phyloP scores from a whole-genome alignment of 2,797 vertebrate species.

The Protonibea diacanthus region DNA sequence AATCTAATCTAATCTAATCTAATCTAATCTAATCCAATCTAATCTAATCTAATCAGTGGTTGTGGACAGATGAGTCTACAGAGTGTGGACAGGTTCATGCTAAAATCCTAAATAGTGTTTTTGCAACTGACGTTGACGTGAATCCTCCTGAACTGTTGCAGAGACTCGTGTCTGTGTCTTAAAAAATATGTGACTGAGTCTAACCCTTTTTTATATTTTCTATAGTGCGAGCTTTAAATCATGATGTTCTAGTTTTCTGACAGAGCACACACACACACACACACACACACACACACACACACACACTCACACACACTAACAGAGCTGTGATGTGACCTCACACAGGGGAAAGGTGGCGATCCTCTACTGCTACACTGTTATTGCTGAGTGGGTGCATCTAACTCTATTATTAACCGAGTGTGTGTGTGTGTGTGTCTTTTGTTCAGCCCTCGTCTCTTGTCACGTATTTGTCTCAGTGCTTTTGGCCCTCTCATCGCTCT shows the following conservation, averaged over 20 bases:
- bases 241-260: conserved; percentile 12
- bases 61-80: background rate
- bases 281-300: background rate
- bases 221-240: background rate
- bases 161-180: too few species aligned
- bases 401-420: conserved; percentile 36
- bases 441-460: conserved; percentile 45
- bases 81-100: background rate
- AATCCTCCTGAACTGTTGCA: background rate
- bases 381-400: conserved; percentile 33
- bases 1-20: too few species aligned
- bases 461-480: conserved; percentile 75
- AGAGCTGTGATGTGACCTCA: conserved; percentile 36
- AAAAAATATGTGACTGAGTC: too few species aligned
- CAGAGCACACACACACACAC: background rate
- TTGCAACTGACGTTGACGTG: background rate
- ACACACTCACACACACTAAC: conserved; percentile 20
- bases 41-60: background rate
- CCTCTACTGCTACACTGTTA: conserved; percentile 27
- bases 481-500: conserved; percentile 70
- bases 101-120: background rate
- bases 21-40: too few species aligned
- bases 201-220: background rate
- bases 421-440: conserved; percentile 32
- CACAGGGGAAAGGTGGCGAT: conserved; percentile 40